Evolutionary conservation across 2,888 invertebrate genomes (phyloP).

Genomic region (Torymus texanus): DNA sequence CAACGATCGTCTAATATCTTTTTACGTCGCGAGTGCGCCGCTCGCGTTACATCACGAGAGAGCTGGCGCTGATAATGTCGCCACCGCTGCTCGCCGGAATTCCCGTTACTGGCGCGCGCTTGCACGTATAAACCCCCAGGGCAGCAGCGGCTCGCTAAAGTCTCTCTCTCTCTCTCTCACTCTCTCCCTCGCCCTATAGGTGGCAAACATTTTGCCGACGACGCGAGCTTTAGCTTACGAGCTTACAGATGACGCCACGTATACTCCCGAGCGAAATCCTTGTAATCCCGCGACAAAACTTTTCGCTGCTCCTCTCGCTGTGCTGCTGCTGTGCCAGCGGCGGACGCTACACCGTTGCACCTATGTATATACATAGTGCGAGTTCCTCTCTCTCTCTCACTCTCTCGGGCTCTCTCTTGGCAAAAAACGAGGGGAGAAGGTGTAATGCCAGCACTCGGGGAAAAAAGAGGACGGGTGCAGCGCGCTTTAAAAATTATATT

Average conservation of each 20-base stretch:
- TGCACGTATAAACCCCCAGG: background rate
- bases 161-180: no score
- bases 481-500: constrained; percentile 29
- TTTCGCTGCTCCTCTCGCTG: constrained; percentile 21
- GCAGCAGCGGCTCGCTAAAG: background rate
- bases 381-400: no score
- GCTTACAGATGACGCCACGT: constrained; percentile 52
- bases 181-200: constrained; percentile 7
- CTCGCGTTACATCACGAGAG: constrained; percentile 11
- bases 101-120: background rate
- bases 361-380: no score
- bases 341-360: no score
- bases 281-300: constrained; percentile 49
- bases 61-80: constrained; percentile 21
- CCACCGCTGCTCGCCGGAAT: constrained; percentile 18
- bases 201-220: constrained; percentile 47
- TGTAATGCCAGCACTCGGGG: background rate
- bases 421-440: constrained; percentile 8
- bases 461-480: background rate
- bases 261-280: constrained; percentile 45
- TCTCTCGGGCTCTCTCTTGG: background rate
- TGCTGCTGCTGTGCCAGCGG: no score
- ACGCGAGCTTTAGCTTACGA: constrained; percentile 10
- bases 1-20: constrained; percentile 48
- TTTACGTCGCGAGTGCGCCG: constrained; percentile 23